A percentile compares a stretch with the other conserved stretches of the same genome.
Evolutionary conservation across 2,797 vertebrate species (phyloP).

Genomic region (Buceros bicornis): DNA sequence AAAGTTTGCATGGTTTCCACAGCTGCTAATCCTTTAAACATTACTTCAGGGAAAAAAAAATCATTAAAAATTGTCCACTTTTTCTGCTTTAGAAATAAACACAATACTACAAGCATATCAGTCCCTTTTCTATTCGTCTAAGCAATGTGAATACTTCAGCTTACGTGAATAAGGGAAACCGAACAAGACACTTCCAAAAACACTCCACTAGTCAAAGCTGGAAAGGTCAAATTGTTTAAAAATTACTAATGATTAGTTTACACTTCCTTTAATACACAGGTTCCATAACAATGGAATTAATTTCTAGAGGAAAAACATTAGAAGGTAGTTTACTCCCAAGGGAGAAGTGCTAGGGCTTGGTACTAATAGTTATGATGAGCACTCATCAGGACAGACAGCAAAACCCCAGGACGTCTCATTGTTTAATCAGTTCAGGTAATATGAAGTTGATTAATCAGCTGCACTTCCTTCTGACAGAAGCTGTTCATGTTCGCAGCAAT

Average conservation of each 20-base stretch:
- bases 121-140: neutral
- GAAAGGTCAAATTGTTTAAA: constrained; percentile 81
- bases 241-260: constrained; percentile 93
- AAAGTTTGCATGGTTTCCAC: constrained; percentile 27
- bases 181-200: constrained; percentile 63
- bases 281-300: constrained; percentile 97
- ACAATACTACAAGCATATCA: neutral
- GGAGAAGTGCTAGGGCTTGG: constrained; percentile 78
- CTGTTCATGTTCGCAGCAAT: constrained; percentile 12
- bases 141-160: neutral
- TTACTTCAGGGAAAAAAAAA: neutral
- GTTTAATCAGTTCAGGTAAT: constrained; percentile 85
- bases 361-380: constrained; percentile 80
- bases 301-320: constrained; percentile 90
- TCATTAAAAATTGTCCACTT: constrained; percentile 9
- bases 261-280: constrained; percentile 90
- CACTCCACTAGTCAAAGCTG: constrained; percentile 51
- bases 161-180: constrained; percentile 47
- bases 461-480: constrained; percentile 71
- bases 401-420: constrained; percentile 83
- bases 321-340: constrained; percentile 84
- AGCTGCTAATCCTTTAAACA: constrained; percentile 32
- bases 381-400: constrained; percentile 80
- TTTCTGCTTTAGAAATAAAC: constrained; percentile 49
- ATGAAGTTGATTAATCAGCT: constrained; percentile 82